Base-by-base conservation (phyloP, 2,888 invertebrate genomes). In the Trichopoda pennipes region DNA sequence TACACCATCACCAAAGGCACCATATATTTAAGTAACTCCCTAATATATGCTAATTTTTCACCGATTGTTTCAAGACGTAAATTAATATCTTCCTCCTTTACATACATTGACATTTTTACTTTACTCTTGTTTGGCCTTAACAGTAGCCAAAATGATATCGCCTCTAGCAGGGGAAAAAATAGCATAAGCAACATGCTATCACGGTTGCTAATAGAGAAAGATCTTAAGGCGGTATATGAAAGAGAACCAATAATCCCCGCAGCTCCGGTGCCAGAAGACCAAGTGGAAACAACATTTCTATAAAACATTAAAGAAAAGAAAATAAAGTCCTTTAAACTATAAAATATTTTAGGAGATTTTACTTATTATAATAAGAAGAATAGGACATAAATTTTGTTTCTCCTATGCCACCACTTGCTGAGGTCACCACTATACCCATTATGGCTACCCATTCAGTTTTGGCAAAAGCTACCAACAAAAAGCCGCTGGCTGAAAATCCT, bases 231-330 rank as follows among this genome's bases (percentile, higher is more conserved):
- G 12, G 96, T 94, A 90, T 97, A 97, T 0, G 95, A 94, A 1
- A 95, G 88, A 0, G 96, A 94, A 4, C 96, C 97, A 85, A 95
- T 92, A 64, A 97, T 92, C 44, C 97, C 97, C 64, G 97, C 96
- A 38, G 95, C 91, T 17, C 96, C 96, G 38, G 96, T 97, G 10
- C 97, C 96, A 3, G 96, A 96, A 17, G 96, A 95, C 96, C 96
- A 96, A 2, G 95, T 94, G 2, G 96, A 95, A 28, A 97, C 93
- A 0, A 94, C 94, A 90, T 95, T 94, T 88, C 95, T 95, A 47
- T 0, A 44, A 51, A 32, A 4, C 2, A 51, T 35, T 51, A 49
- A 16, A 66, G n/a, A 0, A 44, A 7, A n/a, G 4, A 28, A n/a
- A 32, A 17, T 44, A 7, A 17, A 28, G 28, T 2, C 28, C 8